Evolutionary conservation across 2,888 invertebrate genomes (phyloP).

Genomic region (Coleophora deauratella): DNA sequence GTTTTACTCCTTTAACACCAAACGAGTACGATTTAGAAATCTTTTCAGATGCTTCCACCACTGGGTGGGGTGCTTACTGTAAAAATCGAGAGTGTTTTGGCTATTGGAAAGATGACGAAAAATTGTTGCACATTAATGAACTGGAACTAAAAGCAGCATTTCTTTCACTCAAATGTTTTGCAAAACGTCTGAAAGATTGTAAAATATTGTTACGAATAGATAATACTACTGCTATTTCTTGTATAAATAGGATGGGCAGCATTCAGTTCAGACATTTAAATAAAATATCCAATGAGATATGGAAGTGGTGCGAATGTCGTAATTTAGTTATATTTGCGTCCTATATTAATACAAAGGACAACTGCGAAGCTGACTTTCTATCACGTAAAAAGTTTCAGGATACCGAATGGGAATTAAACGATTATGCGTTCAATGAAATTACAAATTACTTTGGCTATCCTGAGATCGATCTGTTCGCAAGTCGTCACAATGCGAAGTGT

Average conservation of each 20-base stretch:
- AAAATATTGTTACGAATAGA: constrained; percentile 8
- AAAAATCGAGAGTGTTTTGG: constrained; percentile 3
- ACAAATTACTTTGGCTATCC: neutral
- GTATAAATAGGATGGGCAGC: constrained; percentile 12
- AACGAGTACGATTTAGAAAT: constrained; percentile 4
- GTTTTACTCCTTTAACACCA: neutral
- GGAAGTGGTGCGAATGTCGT: constrained; percentile 9
- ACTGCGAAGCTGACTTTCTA: too few relatives aligned
- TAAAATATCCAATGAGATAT: constrained; percentile 2
- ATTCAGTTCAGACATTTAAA: constrained; percentile 8
- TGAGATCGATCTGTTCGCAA: constrained; percentile 1
- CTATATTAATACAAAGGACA: too few relatives aligned
- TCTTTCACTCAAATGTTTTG: constrained; percentile 5
- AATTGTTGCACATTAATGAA: constrained; percentile 5
- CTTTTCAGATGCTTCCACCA: too few relatives aligned
- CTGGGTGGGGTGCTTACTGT: constrained; percentile 3
- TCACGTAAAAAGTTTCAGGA: too few relatives aligned
- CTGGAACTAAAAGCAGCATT: constrained; percentile 10
- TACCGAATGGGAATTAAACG: too few relatives aligned
- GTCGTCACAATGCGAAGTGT: too few relatives aligned
- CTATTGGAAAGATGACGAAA: too few relatives aligned
- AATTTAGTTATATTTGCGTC: constrained; percentile 3
- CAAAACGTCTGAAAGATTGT: constrained; percentile 1
- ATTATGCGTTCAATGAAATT: too few relatives aligned
- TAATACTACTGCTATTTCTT: constrained; percentile 10